Evolutionary conservation across 1,140 invertebrate species (phyloP).

Genomic region (Drosophila repletoides): DNA sequence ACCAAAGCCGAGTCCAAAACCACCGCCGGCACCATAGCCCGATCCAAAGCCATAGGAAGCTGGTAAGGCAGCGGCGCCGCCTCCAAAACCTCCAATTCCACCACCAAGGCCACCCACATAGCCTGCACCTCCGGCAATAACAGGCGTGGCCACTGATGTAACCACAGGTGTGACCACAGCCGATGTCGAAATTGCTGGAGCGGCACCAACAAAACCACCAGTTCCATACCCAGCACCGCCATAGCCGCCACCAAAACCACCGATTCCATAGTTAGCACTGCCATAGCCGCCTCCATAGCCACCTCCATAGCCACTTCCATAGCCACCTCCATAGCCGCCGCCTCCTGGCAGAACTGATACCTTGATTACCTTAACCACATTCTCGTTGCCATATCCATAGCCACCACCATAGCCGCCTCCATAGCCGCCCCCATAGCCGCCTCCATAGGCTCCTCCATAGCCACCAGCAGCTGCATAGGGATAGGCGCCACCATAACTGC

Average conservation of each 20-base stretch:
- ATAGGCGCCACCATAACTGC: constrained; percentile 40
- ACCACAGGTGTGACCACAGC: constrained; percentile 69
- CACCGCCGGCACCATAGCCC: constrained; percentile 60
- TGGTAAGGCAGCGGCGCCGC: constrained; percentile 36
- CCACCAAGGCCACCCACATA: constrained; percentile 38
- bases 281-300: constrained; percentile 37
- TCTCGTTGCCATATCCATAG: constrained; percentile 59
- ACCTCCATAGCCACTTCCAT: constrained; percentile 28
- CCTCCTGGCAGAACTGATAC: constrained; percentile 52
- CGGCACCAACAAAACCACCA: constrained; percentile 54
- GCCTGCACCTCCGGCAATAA: constrained; percentile 45
- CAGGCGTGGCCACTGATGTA: constrained; percentile 57
- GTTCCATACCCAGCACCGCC: constrained; percentile 2
- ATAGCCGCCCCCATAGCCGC: constrained; percentile 41
- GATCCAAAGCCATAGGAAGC: constrained; percentile 40
- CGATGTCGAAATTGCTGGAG: constrained; percentile 62
- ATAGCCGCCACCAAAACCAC: constrained; percentile 1
- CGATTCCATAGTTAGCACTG: constrained; percentile 33
- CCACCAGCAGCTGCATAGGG: constrained; percentile 33
- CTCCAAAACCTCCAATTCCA: constrained; percentile 39
- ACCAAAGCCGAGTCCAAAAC: constrained; percentile 59
- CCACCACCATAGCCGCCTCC: constrained; percentile 44
- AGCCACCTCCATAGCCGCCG: constrained; percentile 26
- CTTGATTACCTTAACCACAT: constrained; percentile 73
- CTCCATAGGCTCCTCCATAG: constrained; percentile 22